Percentiles rank a stretch among this genome's conserved stretches.
Conservation (phyloP, 2,797 vertebrate species). For the Megalops cyprinoides region DNA sequence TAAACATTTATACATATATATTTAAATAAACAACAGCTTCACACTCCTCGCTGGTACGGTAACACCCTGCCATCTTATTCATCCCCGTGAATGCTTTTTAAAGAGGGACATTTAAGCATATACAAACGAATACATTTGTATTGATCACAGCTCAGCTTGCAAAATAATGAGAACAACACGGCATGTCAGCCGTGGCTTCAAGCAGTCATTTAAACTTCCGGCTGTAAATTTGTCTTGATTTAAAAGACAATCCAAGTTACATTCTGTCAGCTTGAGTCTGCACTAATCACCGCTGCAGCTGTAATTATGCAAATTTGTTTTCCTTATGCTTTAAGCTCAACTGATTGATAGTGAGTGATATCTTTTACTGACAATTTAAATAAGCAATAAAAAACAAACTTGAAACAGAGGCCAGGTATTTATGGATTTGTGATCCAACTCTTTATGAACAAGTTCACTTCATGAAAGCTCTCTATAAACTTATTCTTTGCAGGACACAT, state of each 20-base stretch:
- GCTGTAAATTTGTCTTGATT: slow-evolving; percentile 18
- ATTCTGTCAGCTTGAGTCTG: slow-evolving; percentile 33
- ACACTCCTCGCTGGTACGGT: background rate
- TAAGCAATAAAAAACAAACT: background rate
- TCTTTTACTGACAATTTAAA: background rate
- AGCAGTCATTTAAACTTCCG: slow-evolving; percentile 28
- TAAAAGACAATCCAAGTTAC: slow-evolving; percentile 25
- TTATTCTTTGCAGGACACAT: background rate
- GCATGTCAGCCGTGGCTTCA: slow-evolving; percentile 15
- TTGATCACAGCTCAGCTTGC: slow-evolving; percentile 31
- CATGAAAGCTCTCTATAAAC: background rate
- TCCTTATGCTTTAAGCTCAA: slow-evolving; percentile 22
- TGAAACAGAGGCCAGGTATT: background rate
- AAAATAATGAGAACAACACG: slow-evolving; percentile 35
- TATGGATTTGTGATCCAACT: too few species aligned
- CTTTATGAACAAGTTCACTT: too few species aligned
- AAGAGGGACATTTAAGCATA: slow-evolving; percentile 21
- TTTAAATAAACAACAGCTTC: slow-evolving; percentile 22
- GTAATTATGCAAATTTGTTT: slow-evolving; percentile 28
- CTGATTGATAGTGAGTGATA: slow-evolving; percentile 8
- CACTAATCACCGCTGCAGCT: slow-evolving; percentile 1
- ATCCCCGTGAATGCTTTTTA: background rate
- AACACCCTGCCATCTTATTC: slow-evolving; percentile 1
- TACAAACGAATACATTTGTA: slow-evolving; percentile 17
- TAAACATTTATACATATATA: slow-evolving; percentile 31